Base-by-base conservation (phyloP, 2,113 vertebrate species). In the Silurus asotus region DNA sequence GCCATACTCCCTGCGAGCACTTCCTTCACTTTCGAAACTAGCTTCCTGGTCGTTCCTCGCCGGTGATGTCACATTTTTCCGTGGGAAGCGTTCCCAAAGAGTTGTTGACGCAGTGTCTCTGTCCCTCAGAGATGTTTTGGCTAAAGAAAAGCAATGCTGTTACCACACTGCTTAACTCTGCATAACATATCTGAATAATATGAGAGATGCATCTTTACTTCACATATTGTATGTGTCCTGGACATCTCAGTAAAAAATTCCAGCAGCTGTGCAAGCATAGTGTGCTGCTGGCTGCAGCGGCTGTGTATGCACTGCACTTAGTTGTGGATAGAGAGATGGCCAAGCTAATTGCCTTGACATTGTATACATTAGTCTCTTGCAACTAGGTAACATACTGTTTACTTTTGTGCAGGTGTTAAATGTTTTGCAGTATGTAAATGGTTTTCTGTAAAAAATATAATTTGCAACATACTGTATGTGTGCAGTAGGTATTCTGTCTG, bases 251-350 rank as follows among this genome's bases (percentile, higher is more conserved):
- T 74, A 23, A 20, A 74, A 74, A 49, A 8, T 37, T 70, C 67
- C 13, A 2, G 19, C 70, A 74, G 17, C 70, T 49, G 45, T 74
- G 45, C 70, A 74, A 74, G 4, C 70, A 74, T 23, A 72, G 17
- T 72, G 65, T 69, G 65, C 37, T 69, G 64, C 64, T 67, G 69
- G 69, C 67, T 14, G n/a, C 64, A 28, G 64, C 28, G 5, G 5
- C 65, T 67, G 25, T 72, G 69, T 48, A 17, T 72, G 70, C 45
- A 74, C 45, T 74, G 70, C 70, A 49, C 70, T 74, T 74, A 74
- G 17, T 8, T 74, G 70, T 74, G 20, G 17, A 37, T 1, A 51
- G 20, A 53, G 20, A 51, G 19, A 53, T n/a, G 5, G 9, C 5
- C 48, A 51, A 14, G 19, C 19, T 23, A 23, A 74, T 49, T 72